Evolutionary conservation across 2,888 invertebrate genomes (phyloP), one percentile per base, ranked within the genome.

Genomic region (Mythimna albipuncta): DNA sequence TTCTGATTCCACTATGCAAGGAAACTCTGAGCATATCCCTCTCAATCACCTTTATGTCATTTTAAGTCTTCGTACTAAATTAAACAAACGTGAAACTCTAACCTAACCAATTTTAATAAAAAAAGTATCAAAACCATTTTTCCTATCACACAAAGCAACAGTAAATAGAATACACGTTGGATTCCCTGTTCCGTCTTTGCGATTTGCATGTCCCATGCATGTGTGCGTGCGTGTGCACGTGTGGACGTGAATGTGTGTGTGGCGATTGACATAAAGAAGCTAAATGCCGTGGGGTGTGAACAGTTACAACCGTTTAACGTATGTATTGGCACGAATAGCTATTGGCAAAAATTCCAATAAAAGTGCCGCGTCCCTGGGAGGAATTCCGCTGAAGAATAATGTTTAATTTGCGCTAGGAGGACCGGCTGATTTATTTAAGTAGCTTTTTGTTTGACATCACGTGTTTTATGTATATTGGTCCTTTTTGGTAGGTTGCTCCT

Each of bases 261-360:
- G 69, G 66, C 93, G 93, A 94, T 93, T 94, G 94, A 93, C 94
- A 91, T 92, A 93, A 92, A 94, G 90, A 92, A 92, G 93, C 93
- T 94, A 94, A 94, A 94, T 93, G 93, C 93, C 91, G 91, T 86
- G 91, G 93, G 93, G 94, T 91, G 93, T 89, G 91, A 92, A 90
- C 90, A 83, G 91, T 79, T 90, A 89, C 85, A 89, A 91, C 86
- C 92, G 92, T 89, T 93, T 91, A 92, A 89, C 90, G 87, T 95
- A 95, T 95, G 95, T 96, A 96, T 96, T 95, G 96, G 94, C 96
- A 96, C 95, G 96, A 94, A 94, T 91, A 93, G 88, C 90, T 90
- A 93, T 93, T 92, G 94, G 92, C 91, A 94, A 95, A 95, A 95
- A 95, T 95, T 96, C 95, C 95, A 96, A 96, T 95, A 96, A 95